A percentile compares a stretch with the other conserved stretches of the same genome.
These are phyloP conservation scores for Euglossa dilemma DNA, from an alignment of 1,140 invertebrate genomes.

Conservation along the genomic window DNA sequence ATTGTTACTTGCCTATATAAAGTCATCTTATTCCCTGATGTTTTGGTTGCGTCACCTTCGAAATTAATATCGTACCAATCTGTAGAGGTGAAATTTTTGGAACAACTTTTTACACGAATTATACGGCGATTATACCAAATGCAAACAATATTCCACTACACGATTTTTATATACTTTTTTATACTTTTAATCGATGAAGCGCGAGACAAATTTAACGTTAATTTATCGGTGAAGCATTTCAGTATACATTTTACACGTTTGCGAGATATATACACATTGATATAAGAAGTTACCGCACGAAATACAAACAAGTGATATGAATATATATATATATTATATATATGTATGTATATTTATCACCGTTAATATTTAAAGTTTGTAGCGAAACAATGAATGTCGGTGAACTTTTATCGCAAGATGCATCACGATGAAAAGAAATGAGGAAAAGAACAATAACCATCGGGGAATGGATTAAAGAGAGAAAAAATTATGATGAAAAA, in stretches of 20 bases:
- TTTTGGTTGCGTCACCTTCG: background rate
- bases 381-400: constrained; percentile 35
- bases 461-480: background rate
- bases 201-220: constrained; percentile 41
- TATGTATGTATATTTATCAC: constrained; percentile 52
- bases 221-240: constrained; percentile 58
- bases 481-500: background rate
- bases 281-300: constrained; percentile 70
- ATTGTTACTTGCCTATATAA: background rate
- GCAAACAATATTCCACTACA: constrained; percentile 64
- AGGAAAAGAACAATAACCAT: constrained; percentile 13
- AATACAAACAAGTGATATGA: constrained; percentile 56
- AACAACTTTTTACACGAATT: constrained; percentile 26
- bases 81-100: constrained; percentile 8
- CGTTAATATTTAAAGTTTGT: constrained; percentile 61
- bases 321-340: constrained; percentile 38
- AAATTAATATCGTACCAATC: background rate
- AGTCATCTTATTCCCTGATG: background rate
- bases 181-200: constrained; percentile 60
- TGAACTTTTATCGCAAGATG: constrained; percentile 45
- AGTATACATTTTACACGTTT: constrained; percentile 59
- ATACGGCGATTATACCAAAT: constrained; percentile 34
- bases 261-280: constrained; percentile 37
- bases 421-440: constrained; percentile 19
- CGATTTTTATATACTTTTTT: constrained; percentile 70